Evolutionary conservation across 2,797 vertebrate species (phyloP).

Genomic region (Momotus momota): DNA sequence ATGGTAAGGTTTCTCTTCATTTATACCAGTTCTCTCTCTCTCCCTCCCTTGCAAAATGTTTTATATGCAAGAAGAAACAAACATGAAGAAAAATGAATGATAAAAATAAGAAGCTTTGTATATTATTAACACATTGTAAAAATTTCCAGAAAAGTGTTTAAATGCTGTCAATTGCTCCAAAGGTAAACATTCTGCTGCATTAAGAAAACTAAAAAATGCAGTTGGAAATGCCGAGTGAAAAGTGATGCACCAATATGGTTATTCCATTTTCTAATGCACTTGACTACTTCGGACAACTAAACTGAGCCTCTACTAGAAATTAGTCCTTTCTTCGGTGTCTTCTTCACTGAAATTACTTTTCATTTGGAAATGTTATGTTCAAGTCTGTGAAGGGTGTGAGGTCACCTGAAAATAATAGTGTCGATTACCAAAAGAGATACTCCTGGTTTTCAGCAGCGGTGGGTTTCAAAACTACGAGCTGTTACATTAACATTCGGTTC

Average conservation of each 20-base stretch:
- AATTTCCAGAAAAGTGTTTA: not conserved
- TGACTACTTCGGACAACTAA: not conserved
- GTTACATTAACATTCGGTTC: not conserved
- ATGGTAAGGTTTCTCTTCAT: slow-evolving; percentile 22
- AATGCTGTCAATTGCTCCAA: not conserved
- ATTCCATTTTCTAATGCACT: not conserved
- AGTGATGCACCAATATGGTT: not conserved
- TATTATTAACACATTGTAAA: not conserved
- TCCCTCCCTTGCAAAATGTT: not conserved
- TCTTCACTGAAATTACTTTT: not conserved
- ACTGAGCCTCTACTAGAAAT: not conserved
- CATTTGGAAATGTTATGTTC: not conserved
- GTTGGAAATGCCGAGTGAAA: not conserved
- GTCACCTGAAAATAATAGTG: not conserved
- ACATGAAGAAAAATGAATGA: not conserved
- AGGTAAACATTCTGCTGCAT: not conserved
- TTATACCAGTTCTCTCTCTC: not conserved
- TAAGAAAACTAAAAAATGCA: not conserved
- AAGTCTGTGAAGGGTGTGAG: not conserved
- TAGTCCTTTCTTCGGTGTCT: not conserved
- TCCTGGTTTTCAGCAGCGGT: not conserved
- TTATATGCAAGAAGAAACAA: not conserved
- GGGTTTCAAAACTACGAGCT: not conserved
- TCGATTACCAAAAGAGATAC: not conserved
- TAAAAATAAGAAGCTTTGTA: not conserved